phyloP scores from a whole-genome alignment of 1,140 invertebrate species.

The Nixonia krombeini region DNA sequence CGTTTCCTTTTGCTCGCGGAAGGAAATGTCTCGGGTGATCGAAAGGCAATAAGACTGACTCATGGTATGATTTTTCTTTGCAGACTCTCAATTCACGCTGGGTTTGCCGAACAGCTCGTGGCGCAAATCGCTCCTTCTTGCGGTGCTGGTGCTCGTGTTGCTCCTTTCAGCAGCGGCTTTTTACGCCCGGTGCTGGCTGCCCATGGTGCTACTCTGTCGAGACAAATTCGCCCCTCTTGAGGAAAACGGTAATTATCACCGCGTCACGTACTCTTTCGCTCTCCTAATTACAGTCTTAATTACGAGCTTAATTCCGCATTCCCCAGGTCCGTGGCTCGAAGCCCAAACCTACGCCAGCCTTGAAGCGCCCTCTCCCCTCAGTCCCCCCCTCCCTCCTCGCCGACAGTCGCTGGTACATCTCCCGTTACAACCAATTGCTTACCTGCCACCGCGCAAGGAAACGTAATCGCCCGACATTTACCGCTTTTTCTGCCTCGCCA shows the following conservation, averaged over 20 bases:
- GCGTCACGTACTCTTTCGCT: slow-evolving; percentile 41
- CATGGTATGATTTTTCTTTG: slow-evolving; percentile 34
- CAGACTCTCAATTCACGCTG: slow-evolving; percentile 62
- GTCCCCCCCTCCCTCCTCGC: slow-evolving; percentile 10
- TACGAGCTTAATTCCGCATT: slow-evolving; percentile 45
- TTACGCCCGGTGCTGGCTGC: slow-evolving; percentile 66
- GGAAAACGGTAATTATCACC: slow-evolving; percentile 63
- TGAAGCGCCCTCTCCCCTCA: neutral
- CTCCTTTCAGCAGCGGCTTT: slow-evolving; percentile 60
- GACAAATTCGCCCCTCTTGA: slow-evolving; percentile 65
- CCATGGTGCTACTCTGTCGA: slow-evolving; percentile 59
- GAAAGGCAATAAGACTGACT: neutral
- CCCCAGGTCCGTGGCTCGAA: slow-evolving; percentile 12
- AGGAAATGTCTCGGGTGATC: neutral
- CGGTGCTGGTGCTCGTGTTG: slow-evolving; percentile 57
- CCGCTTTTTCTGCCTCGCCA: slow-evolving; percentile 17
- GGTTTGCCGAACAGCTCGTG: slow-evolving; percentile 63
- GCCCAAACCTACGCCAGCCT: slow-evolving; percentile 15
- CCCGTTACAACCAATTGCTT: slow-evolving; percentile 21
- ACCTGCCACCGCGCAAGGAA: slow-evolving; percentile 10
- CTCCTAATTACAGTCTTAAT: slow-evolving; percentile 44
- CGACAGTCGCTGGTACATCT: slow-evolving; percentile 23
- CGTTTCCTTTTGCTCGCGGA: no score
- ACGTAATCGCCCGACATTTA: slow-evolving; percentile 37
- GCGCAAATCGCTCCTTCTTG: slow-evolving; percentile 61